Conservation (phyloP, 2,113 vertebrate species). For the Fregetta grallaria region DNA sequence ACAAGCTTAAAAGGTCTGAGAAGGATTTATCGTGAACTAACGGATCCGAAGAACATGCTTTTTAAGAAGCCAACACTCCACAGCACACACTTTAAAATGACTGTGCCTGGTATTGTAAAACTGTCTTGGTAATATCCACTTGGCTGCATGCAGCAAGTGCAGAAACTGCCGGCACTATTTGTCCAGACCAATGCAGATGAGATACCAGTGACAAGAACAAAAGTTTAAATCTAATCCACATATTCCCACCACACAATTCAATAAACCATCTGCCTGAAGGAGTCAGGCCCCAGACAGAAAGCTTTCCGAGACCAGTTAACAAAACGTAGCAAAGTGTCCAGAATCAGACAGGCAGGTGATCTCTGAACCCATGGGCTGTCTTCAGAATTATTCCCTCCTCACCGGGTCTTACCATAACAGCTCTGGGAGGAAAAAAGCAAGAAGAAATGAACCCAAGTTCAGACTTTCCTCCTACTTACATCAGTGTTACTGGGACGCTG, state of each 20-base stretch:
- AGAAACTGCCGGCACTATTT: not conserved
- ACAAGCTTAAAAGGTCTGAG: conserved; percentile 53
- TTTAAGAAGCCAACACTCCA: conserved; percentile 12
- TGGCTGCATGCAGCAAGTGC: not conserved
- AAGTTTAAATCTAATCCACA: not conserved
- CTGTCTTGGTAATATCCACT: not conserved
- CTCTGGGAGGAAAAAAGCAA: not conserved
- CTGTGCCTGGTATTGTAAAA: not conserved
- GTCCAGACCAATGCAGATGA: not conserved
- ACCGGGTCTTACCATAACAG: not conserved
- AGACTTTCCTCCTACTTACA: not conserved
- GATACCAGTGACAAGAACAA: not conserved
- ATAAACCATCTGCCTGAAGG: not conserved
- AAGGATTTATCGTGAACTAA: not conserved
- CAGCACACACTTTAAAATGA: not conserved
- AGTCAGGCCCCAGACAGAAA: not conserved
- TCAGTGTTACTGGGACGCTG: not conserved
- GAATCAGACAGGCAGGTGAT: not conserved
- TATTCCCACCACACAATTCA: not conserved
- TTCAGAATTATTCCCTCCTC: not conserved
- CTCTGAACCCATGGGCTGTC: not conserved
- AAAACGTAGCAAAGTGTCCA: not conserved
- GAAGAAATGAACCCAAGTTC: not conserved
- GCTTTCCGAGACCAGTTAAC: not conserved
- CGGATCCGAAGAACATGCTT: not conserved